These are phyloP conservation scores for Ophion slaviceki DNA, from an alignment of 2,888 invertebrate genomes.

Conservation along the genomic window DNA sequence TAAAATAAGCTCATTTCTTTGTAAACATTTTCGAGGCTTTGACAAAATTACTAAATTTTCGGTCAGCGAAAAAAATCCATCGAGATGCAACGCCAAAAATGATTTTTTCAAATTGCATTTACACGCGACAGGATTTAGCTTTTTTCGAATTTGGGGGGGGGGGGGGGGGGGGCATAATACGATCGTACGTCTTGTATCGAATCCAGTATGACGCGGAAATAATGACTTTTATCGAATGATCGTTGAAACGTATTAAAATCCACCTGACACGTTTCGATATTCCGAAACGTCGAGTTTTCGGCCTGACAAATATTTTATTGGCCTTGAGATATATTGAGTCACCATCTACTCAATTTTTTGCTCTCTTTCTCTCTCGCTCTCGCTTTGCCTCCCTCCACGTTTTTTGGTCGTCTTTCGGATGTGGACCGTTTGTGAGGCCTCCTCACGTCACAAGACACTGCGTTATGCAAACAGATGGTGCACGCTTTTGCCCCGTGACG, in stretches of 20 bases:
- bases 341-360: constrained; percentile 41
- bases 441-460: constrained; percentile 43
- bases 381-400: background rate
- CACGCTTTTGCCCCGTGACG: constrained; percentile 54
- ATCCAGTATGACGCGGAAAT: constrained; percentile 35
- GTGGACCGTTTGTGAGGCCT: constrained; percentile 45
- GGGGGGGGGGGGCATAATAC: background rate
- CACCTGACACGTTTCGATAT: constrained; percentile 29
- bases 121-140: background rate
- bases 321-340: constrained; percentile 56
- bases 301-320: constrained; percentile 48
- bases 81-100: background rate
- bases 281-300: constrained; percentile 36
- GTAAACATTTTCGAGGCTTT: no score
- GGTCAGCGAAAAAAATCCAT: no score
- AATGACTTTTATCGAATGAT: constrained; percentile 31
- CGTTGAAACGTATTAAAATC: constrained; percentile 40
- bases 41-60: no score
- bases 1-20: no score
- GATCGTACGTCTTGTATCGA: background rate
- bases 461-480: constrained; percentile 60
- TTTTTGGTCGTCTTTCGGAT: constrained; percentile 25
- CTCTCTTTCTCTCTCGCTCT: constrained; percentile 6
- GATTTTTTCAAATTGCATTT: background rate
- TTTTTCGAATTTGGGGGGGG: background rate